Evolutionary conservation across 2,113 vertebrate genomes (phyloP).

Genomic region (Phycodurus eques): DNA sequence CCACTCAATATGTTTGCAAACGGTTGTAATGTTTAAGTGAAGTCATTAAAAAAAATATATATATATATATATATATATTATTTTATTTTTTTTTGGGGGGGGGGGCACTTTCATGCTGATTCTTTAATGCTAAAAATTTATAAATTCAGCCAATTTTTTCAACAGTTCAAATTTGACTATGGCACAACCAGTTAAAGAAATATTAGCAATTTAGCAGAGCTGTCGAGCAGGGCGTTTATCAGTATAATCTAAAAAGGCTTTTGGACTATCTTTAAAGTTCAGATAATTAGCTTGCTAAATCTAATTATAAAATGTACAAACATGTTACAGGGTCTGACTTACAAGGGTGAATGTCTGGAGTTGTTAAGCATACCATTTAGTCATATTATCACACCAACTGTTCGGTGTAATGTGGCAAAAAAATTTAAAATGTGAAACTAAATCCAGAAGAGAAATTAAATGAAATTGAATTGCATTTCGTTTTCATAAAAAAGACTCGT

Average conservation of each 20-base stretch:
- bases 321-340: constrained; percentile 71
- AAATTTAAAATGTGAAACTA: neutral
- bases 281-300: constrained; percentile 14
- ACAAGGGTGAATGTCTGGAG: constrained; percentile 44
- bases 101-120: constrained; percentile 17
- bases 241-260: constrained; percentile 48
- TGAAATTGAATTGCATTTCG: neutral
- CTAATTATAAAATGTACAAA: constrained; percentile 52
- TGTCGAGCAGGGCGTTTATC: neutral
- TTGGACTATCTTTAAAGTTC: constrained; percentile 56
- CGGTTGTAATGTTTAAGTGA: constrained; percentile 37
- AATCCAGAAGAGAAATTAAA: neutral
- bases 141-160: neutral
- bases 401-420: neutral
- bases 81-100: neutral
- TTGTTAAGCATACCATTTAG: constrained; percentile 30
- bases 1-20: constrained; percentile 37
- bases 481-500: neutral
- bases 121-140: constrained; percentile 54
- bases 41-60: neutral
- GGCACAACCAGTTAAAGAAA: neutral
- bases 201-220: neutral
- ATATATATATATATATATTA: no score
- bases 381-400: neutral
- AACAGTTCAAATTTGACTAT: no score